Evolutionary conservation across 2,113 vertebrate genomes (phyloP).

Genomic region (Echinops telfairi): DNA sequence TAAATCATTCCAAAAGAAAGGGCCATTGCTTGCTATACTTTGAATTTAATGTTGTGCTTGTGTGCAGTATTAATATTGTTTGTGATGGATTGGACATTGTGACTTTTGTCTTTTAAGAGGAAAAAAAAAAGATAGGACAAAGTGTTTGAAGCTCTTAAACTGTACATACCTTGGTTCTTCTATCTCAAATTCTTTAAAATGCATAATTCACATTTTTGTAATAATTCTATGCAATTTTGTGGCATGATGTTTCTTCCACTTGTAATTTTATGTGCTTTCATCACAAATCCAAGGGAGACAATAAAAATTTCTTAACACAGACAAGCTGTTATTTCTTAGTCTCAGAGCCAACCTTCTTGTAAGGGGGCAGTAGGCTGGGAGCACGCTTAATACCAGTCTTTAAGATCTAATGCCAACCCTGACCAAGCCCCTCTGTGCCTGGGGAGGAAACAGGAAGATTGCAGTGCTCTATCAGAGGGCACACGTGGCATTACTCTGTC

Average conservation of each 20-base stretch:
- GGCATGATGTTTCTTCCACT: constrained; percentile 94
- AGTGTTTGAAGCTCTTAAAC: constrained; percentile 85
- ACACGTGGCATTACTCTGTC: neutral
- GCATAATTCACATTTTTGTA: constrained; percentile 92
- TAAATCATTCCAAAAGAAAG: constrained; percentile 89
- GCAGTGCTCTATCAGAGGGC: neutral
- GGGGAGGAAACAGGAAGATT: neutral
- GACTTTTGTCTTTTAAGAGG: constrained; percentile 86
- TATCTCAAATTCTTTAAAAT: constrained; percentile 88
- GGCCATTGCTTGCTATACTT: constrained; percentile 91
- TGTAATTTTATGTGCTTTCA: constrained; percentile 93
- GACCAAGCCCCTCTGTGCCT: no score
- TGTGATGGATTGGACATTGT: constrained; percentile 90
- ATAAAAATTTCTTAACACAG: constrained; percentile 92
- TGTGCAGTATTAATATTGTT: constrained; percentile 90
- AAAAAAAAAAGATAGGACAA: constrained; percentile 81
- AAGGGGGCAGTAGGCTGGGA: neutral
- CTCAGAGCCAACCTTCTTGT: neutral
- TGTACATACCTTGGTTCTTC: constrained; percentile 89
- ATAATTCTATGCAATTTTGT: constrained; percentile 96
- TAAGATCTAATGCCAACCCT: neutral
- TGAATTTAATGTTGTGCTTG: constrained; percentile 93
- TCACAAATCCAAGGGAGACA: constrained; percentile 92
- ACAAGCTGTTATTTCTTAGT: constrained; percentile 43
- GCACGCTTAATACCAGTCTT: neutral